Percentiles rank a stretch among this genome's conserved stretches.
Evolutionary conservation across 2,888 invertebrate species (phyloP).

Genomic region (Andrena minutula): DNA sequence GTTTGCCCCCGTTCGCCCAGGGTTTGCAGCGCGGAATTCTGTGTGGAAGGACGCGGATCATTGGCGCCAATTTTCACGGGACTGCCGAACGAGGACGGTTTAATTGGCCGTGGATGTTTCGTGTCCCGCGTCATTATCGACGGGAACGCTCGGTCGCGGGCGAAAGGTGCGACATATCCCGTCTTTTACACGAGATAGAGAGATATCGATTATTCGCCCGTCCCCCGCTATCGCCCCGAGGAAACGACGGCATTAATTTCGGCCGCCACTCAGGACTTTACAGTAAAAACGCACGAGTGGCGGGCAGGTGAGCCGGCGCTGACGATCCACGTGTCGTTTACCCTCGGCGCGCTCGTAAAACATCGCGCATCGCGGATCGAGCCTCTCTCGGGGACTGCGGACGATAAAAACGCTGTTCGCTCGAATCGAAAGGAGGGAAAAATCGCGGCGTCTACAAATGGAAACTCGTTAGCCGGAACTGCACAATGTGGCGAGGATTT

Average conservation of each 20-base stretch:
- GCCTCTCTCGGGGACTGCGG: not conserved
- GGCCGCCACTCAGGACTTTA: constrained; percentile 68
- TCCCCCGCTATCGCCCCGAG: constrained; percentile 8
- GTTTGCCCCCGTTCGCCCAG: constrained; percentile 31
- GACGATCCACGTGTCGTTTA: constrained; percentile 45
- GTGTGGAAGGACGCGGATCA: not conserved
- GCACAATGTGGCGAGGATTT: constrained; percentile 23
- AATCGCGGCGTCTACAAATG: constrained; percentile 16
- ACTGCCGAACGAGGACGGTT: not conserved
- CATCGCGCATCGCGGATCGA: not conserved
- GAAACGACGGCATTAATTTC: constrained; percentile 65
- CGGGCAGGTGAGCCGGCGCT: constrained; percentile 67
- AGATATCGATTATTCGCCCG: constrained; percentile 60
- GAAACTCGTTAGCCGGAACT: constrained; percentile 36
- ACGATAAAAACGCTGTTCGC: not conserved
- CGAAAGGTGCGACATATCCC: constrained; percentile 75
- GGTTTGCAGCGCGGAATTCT: not conserved
- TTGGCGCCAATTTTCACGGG: constrained; percentile 22
- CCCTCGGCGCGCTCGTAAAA: constrained; percentile 37
- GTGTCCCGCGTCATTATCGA: constrained; percentile 10
- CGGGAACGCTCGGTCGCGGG: constrained; percentile 12
- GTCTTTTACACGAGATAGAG: constrained; percentile 64
- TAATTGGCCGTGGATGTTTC: constrained; percentile 26
- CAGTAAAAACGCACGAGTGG: constrained; percentile 72
- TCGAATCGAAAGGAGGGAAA: constrained; percentile 1